These are phyloP conservation scores for Pocillopora damicornis DNA, from an alignment of 64 coral and sea anemone species.

Conservation along the genomic window DNA sequence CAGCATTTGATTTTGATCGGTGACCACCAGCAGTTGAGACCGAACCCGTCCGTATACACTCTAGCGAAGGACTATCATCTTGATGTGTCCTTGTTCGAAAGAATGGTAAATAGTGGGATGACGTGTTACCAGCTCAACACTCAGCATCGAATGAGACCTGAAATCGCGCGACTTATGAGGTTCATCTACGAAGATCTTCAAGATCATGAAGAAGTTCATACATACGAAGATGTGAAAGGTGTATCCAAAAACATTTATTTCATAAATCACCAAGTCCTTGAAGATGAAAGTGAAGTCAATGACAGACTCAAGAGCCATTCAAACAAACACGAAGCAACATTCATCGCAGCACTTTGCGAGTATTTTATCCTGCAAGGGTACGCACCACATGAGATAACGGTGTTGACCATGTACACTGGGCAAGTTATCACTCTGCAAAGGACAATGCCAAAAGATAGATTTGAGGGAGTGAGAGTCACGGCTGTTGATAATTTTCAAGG, in stretches of 20 bases:
- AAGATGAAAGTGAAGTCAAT: slow-evolving; percentile 64
- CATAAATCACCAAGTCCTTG: slow-evolving; percentile 49
- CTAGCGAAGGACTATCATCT: slow-evolving; percentile 67
- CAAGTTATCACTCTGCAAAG: slow-evolving; percentile 58
- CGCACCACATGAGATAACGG: slow-evolving; percentile 54
- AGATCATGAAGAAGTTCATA: slow-evolving; percentile 36
- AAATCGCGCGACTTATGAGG: slow-evolving; percentile 67
- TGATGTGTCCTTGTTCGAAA: slow-evolving; percentile 83
- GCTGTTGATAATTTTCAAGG: slow-evolving; percentile 96
- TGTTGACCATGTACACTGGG: slow-evolving; percentile 78
- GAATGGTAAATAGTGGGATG: slow-evolving; percentile 83
- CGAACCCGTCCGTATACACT: slow-evolving; percentile 76
- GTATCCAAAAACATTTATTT: slow-evolving; percentile 60
- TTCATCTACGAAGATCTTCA: slow-evolving; percentile 61
- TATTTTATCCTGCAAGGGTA: slow-evolving; percentile 85
- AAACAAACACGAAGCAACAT: slow-evolving; percentile 78
- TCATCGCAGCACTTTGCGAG: slow-evolving; percentile 67
- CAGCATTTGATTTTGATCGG: slow-evolving; percentile 90
- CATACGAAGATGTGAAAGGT: slow-evolving; percentile 45
- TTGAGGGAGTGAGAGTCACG: slow-evolving; percentile 76
- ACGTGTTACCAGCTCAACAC: slow-evolving; percentile 56
- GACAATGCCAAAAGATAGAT: slow-evolving; percentile 59
- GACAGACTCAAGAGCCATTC: slow-evolving; percentile 71
- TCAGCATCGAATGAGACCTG: slow-evolving; percentile 80
- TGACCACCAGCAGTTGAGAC: slow-evolving; percentile 84